Evolutionary conservation across 2,113 vertebrate genomes (phyloP).

Genomic region (Phylloscopus trochilus): DNA sequence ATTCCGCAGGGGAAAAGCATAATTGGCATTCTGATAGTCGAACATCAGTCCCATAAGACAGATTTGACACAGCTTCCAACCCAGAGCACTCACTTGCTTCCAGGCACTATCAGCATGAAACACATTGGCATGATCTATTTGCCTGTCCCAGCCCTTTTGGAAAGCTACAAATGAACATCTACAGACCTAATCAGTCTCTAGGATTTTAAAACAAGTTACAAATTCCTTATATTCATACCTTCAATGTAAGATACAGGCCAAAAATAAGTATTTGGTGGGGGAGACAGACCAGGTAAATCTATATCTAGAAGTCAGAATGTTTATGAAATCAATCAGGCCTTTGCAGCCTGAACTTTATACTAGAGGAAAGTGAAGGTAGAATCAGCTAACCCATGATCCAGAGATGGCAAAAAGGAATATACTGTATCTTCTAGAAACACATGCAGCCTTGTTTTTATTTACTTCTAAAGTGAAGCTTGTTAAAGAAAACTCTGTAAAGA

Average conservation of each 20-base stretch:
- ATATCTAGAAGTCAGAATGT: accelerated
- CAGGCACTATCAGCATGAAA: background rate
- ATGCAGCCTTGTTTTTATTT: background rate
- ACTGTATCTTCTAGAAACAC: background rate
- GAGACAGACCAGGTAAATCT: background rate
- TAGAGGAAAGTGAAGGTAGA: background rate
- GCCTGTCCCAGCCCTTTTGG: background rate
- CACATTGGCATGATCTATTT: background rate
- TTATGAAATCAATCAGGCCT: background rate
- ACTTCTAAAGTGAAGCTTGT: background rate
- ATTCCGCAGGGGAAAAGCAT: background rate
- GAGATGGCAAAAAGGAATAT: background rate
- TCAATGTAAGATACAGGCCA: background rate
- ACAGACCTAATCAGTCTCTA: background rate
- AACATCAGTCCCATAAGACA: background rate
- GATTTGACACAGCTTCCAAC: background rate
- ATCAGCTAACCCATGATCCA: background rate
- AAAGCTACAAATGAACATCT: background rate
- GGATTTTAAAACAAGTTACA: background rate
- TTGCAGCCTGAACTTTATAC: background rate
- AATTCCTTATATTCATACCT: background rate
- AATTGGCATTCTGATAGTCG: background rate
- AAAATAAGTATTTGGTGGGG: background rate
- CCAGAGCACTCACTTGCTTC: background rate
- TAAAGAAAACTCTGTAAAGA: background rate